Base-by-base conservation (phyloP, 2,113 vertebrate genomes). In the Oncorhynchus tshawytscha region DNA sequence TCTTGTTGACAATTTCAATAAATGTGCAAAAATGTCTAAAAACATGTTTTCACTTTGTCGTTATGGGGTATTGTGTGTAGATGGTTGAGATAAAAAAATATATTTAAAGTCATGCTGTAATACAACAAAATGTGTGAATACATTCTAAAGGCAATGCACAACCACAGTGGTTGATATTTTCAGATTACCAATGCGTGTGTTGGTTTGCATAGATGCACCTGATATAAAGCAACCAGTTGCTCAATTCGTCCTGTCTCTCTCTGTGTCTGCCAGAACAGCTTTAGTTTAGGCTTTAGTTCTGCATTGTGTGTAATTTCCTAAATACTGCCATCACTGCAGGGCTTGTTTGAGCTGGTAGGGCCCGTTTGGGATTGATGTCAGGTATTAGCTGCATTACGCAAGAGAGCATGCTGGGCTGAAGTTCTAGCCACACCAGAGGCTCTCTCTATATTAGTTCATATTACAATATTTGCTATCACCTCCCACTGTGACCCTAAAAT, bases 271-370 rank as follows among this genome's bases (percentile, higher is more conserved):
- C 65, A 71, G 59, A 68, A 29, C 62, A 72, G 9, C 66, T 81
- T 57, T 59, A 9, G 24, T 54, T 25, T 18, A 69, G 48, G 6
- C 9, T 84, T 86, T 68, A 67, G 51, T 85, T 83, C 79, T 81
- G 76, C 78, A 74, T 75, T 16, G 70, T 71, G 8, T 79, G 81
- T 79, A 72, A 72, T 78, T 84, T 82, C 81, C 82, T 67, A 22
- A 68, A 18, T 27, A 25, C 67, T 71, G 64, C 72, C 72, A 29
- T 71, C 87, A 84, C 79, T 77, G 72, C 67, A 16, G 81, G 78
- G 71, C 79, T 87, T 83, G 73, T 81, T 75, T 82, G 71, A 85
- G 75, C 78, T 78, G 81, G 78, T 81, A 70, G 25, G 31, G 78
- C 66, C 59, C 67, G n/a, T 65, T 39, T 65, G 79, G 7, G 76